Percentiles rank a stretch among this genome's conserved stretches.
Evolutionary conservation across 2,113 vertebrate species (phyloP).

Genomic region (Oriolus oriolus): DNA sequence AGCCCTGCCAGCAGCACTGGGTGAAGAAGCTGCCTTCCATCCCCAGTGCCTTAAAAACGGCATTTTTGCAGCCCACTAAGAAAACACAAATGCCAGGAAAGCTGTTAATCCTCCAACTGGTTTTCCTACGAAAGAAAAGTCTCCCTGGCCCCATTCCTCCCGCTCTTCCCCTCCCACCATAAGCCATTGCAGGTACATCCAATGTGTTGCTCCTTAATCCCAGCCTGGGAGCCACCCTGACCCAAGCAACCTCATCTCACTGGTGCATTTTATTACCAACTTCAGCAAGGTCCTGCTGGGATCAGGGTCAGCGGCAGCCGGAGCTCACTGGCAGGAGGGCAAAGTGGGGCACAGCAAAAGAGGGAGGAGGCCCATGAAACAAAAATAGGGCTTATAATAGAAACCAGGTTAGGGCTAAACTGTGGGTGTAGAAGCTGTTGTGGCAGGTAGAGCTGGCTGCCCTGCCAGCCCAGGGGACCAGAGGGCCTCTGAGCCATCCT

Average conservation of each 20-base stretch:
- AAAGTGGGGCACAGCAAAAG: slow-evolving; percentile 14
- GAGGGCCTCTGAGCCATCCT: fast-evolving
- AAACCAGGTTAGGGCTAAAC: slow-evolving; percentile 35
- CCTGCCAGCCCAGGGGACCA: not conserved
- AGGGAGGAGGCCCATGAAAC: not conserved
- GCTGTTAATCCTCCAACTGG: not conserved
- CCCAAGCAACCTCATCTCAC: not conserved
- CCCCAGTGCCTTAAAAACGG: fast-evolving
- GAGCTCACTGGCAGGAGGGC: not conserved
- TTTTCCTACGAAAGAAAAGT: not conserved
- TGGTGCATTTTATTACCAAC: not conserved
- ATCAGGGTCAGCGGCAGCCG: not conserved
- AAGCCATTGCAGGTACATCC: not conserved
- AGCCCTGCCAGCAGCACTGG: not conserved
- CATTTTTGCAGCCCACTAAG: not conserved
- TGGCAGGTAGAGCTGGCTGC: not conserved
- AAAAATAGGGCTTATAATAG: not conserved
- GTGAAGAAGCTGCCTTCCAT: not conserved
- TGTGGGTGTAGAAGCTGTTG: not conserved
- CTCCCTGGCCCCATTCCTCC: not conserved
- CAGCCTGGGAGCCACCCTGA: not conserved
- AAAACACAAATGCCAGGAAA: not conserved
- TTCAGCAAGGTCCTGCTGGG: not conserved
- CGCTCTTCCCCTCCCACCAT: not conserved
- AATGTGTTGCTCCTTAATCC: not conserved